Base-by-base conservation (phyloP, 2,888 invertebrate genomes). In the Drosophila subsilvestris region DNA sequence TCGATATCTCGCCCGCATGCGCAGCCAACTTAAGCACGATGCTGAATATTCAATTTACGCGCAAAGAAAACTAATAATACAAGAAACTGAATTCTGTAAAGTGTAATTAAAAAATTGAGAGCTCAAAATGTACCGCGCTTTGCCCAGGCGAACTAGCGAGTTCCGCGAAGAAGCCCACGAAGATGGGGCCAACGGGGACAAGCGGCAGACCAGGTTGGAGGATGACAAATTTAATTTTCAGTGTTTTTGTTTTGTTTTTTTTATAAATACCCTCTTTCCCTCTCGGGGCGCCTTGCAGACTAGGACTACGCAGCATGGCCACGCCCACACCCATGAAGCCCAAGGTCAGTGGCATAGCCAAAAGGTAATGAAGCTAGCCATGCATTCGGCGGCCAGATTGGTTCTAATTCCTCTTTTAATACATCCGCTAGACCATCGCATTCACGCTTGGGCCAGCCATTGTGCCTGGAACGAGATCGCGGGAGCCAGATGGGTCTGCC, bases 111-210 rank as follows among this genome's bases (percentile, higher is more conserved):
- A 2, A 0, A 49, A 25, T 8, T 17, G 6, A 6, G 12, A 37
- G 2, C 3, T 44, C 27, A n/a, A 51, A 9, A 47, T 69, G 54
- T 61, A 44, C 10, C 48, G 37, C 29, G n/a, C 89, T 22, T 75
- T 81, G 25, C 91, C 91, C 10, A 79, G 91, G 5, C 79, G 91
- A 3, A 91, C 91, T 7, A 80, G 90, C 0, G 91, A 91, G 62
- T 90, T 90, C 47, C 83, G 81, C 12, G 90, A 85, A 27, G 90
- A 89, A 18, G 69, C 76, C 2, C 68, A 73, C 17, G 78, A 86
- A 7, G 81, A 82, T 9, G 65, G 20, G 5, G 74, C 71, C 42
- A 67, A 66, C 17, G 47, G 53, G 7, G 78, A 79, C 7, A 72
- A 68, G 17, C 84, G 90, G 0, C 84, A 80, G 18, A 79, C 86